Base-by-base conservation (phyloP, 2,797 vertebrate genomes). In the Pseudomugil tenellus region DNA sequence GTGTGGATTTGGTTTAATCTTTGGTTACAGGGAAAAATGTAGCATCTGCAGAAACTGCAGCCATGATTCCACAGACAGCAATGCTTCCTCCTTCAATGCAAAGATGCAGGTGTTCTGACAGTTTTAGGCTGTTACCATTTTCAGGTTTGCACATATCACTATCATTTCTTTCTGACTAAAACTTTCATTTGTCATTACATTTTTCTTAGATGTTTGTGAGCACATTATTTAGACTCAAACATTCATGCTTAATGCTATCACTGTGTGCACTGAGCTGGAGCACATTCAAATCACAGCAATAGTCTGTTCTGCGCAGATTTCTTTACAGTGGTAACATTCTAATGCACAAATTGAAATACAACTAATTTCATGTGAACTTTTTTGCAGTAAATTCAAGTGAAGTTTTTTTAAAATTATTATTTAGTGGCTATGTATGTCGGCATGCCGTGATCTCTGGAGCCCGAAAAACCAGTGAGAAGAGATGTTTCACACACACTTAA, bases 1-100 rank as follows among this genome's bases (percentile, higher is more conserved):
- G 70, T 83, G 72, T 39, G 70, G 90, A 65, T 91, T 80, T 83
- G 76, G 83, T 93, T 91, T 90, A 90, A 81, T 81, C 69, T 91
- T 83, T 57, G 76, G 85, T 91, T 90, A 74, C 85, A 51, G 25
- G 65, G 74, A 80, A 60, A 88, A 80, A 70, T 64, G 71, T 70
- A 80, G 79, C 84, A 81, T 85, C 87, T 89, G 85, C 83, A 79
- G 63, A 67, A 67, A 78, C 66, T 60, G 55, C 72, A 26, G 59
- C 64, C 13, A 48, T 54, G 84, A 86, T 74, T 83, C 87, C 72
- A 82, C 87, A 79, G 60, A 67, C 86, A 87, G 87, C 87, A 88
- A 84, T 64, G 70, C 62, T 34, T 71, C 23, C 57, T 58, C 53
- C 63, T 77, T 46, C 48, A 62, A 31, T 31, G 64, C 70, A 83